Conservation (phyloP, 2,797 vertebrate genomes). For the Protonibea diacanthus region DNA sequence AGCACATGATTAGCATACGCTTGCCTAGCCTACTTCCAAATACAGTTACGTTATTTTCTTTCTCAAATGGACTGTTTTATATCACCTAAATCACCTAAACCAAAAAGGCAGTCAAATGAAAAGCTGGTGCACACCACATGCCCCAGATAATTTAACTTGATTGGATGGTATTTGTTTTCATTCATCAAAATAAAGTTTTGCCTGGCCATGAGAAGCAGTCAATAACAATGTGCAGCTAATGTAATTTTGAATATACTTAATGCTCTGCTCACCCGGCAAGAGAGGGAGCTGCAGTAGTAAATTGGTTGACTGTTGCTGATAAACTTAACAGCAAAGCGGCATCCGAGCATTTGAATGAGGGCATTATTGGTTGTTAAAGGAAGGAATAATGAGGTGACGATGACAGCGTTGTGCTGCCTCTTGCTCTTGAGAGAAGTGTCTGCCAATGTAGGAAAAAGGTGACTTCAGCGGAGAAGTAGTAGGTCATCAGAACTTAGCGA, state of each 20-base stretch:
- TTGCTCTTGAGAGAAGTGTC: constrained; percentile 61
- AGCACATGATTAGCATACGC: constrained; percentile 61
- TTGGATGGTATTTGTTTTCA: constrained; percentile 57
- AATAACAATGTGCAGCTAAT: constrained; percentile 62
- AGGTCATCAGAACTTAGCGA: constrained; percentile 65
- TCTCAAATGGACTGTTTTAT: constrained; percentile 18
- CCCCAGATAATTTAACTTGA: constrained; percentile 18
- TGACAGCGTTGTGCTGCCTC: constrained; percentile 51
- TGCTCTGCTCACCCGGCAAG: constrained; percentile 58
- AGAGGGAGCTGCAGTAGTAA: constrained; percentile 63
- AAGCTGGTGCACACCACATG: constrained; percentile 6
- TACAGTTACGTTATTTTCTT: constrained; percentile 42
- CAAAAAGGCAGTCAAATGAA: constrained; percentile 17
- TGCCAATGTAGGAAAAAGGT: constrained; percentile 36
- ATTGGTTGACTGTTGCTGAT: constrained; percentile 72
- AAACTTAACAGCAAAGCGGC: constrained; percentile 71
- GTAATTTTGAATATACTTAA: constrained; percentile 65
- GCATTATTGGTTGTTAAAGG: constrained; percentile 76
- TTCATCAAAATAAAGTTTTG: constrained; percentile 58
- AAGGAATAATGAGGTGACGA: constrained; percentile 70
- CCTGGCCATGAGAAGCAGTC: constrained; percentile 51
- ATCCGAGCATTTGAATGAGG: constrained; percentile 70
- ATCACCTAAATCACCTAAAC: not conserved
- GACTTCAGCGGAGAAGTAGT: constrained; percentile 65
- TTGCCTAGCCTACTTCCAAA: constrained; percentile 54